Percentiles rank a stretch among this genome's conserved stretches.
Evolutionary conservation across 2,113 vertebrate genomes (phyloP).

Genomic region (Misgurnus anguillicaudatus): DNA sequence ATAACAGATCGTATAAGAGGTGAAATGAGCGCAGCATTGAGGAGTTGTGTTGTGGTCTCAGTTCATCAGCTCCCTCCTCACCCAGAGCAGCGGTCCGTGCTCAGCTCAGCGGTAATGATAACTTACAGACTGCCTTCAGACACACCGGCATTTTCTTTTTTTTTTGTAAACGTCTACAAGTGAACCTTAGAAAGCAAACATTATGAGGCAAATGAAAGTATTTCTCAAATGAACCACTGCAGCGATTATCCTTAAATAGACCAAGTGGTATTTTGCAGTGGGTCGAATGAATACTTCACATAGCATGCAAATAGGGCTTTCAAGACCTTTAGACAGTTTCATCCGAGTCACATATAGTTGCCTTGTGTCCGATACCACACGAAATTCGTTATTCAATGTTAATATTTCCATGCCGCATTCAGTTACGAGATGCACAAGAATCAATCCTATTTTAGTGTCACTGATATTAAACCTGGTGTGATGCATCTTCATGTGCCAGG

Average conservation of each 20-base stretch:
- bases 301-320: too few relatives aligned
- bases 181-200: slow-evolving; percentile 23
- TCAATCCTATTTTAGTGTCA: too few relatives aligned
- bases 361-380: too few relatives aligned
- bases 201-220: not conserved
- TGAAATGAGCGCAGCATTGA: slow-evolving; percentile 58
- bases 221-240: slow-evolving; percentile 12
- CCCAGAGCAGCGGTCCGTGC: slow-evolving; percentile 47
- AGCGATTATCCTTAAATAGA: not conserved
- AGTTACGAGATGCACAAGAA: too few relatives aligned
- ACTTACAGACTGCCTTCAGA: slow-evolving; percentile 55
- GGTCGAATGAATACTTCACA: not conserved
- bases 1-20: slow-evolving; percentile 56
- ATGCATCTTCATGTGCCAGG: too few relatives aligned
- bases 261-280: not conserved
- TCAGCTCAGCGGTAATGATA: slow-evolving; percentile 53
- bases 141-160: slow-evolving; percentile 39
- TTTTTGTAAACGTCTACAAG: slow-evolving; percentile 18
- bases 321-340: too few relatives aligned
- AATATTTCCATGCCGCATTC: too few relatives aligned
- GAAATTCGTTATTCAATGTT: too few relatives aligned
- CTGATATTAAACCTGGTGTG: too few relatives aligned
- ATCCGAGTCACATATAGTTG: too few relatives aligned
- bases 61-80: slow-evolving; percentile 47
- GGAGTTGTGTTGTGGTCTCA: slow-evolving; percentile 52